Base-by-base conservation (phyloP, 2,888 invertebrate species). In the Fragum fragum region DNA sequence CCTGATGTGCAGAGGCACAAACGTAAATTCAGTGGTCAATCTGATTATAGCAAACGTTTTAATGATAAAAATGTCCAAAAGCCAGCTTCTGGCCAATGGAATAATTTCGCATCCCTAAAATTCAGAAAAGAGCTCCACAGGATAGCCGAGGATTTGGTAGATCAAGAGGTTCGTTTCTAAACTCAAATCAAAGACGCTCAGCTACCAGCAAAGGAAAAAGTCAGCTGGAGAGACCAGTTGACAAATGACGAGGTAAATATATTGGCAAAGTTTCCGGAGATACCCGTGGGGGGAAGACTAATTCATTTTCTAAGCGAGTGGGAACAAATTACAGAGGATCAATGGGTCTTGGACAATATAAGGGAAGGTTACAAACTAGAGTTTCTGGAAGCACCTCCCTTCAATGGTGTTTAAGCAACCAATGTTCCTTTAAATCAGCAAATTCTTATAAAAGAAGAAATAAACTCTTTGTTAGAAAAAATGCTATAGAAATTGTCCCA, bases 401-500 rank as follows among this genome's bases (percentile, higher is more conserved):
- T 57, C 28, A 32, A 21, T 16, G 78, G 78, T 1, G 32, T 78
- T 1, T 73, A 73, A 52, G 36, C 26, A 26, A 76, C 76, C 1
- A 59, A 69, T 9, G 70, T 76, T 47, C 70, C 70, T 18, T 6
- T 21, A 36, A 18, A 70, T 29, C 28, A 73, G 23, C 21, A 61
- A 26, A 16, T 16, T 69, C n/a, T 73, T 26, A 59, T 75, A 59
- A 11, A 74, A 75, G 29, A 71, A 75, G 74, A 74, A 70, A 61
- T 79, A 63, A 14, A 69, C 1, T 5, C 21, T 52, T 39, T 79
- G 21, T 70, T 70, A 70, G 9, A 61, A 74, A 83, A 76, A 32
- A 73, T 73, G 81, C 81, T 21, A 76, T 69, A 73, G 76, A 77
- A 39, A 69, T 16, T 36, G 81, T 81, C 3, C 14, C 18, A 9